phyloP scores from a whole-genome alignment of 2,113 vertebrate species.

The Scortum barcoo region DNA sequence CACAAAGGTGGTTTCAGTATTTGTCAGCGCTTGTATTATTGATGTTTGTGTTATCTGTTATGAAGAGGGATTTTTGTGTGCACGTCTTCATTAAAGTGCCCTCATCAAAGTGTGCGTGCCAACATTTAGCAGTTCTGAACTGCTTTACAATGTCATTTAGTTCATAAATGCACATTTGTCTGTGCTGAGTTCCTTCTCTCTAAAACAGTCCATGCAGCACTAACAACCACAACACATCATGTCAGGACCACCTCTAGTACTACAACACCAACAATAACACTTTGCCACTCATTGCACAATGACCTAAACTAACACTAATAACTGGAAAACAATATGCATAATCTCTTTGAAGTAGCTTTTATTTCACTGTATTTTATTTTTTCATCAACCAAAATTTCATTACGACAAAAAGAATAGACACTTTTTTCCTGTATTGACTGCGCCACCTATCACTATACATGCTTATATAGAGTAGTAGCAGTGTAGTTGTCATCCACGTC shows the following conservation, averaged over 20 bases:
- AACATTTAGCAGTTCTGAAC: neutral
- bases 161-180: neutral
- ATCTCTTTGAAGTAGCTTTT: too few species aligned
- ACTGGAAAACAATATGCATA: too few species aligned
- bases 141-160: neutral
- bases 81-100: neutral
- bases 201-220: neutral
- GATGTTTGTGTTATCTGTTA: neutral
- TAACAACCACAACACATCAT: neutral
- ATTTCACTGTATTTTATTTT: too few species aligned
- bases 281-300: too few species aligned
- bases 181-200: neutral
- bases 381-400: too few species aligned
- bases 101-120: neutral
- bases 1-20: neutral
- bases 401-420: too few species aligned
- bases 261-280: neutral
- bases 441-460: neutral
- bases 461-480: neutral
- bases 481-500: too few species aligned
- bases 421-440: too few species aligned
- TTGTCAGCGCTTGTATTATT: neutral
- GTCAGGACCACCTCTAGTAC: neutral
- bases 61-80: neutral
- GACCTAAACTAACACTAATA: too few species aligned